Base-by-base conservation (phyloP, 2,888 invertebrate species). In the Drosophila neotestacea region DNA sequence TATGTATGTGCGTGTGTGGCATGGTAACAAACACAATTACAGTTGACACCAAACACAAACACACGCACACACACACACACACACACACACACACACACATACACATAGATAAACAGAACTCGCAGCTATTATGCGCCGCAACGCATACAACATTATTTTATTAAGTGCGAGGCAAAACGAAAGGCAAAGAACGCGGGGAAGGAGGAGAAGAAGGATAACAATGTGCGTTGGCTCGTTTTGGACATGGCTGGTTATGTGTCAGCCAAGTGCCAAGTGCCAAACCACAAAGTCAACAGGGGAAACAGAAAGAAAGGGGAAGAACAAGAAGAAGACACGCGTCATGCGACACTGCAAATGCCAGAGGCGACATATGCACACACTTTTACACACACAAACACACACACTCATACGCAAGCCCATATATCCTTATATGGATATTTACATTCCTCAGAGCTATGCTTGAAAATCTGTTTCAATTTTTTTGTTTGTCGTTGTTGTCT, bases 101-200 rank as follows among this genome's bases (percentile, higher is more conserved):
- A 44, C 55, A 41, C 42, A 39, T 32, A 56, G 32, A 52, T 22
- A 56, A 63, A 58, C 71, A 58, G 30, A 55, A 61, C 50, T 61
- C 44, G 41, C 62, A 60, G 47, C 64, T 71, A 74, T 77, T 82
- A 82, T 85, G 81, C 76, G 73, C 71, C 77, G 68, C 80, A 79
- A 63, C 78, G 78, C 71, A 77, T 83, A 72, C 80, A 84, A 80
- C 83, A 79, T 85, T 83, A 83, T 83, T 79, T 79, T 87, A 87
- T 83, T 81, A 84, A 87, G 87, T 85, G 85, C 74, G 70, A 66
- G 59, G 55, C 48, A 52, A 16, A 22, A 50, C 30, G 32, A 39
- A 46, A 16, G 11, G 7, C 34, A 6, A 44, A 48, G 32, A 5
- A 27, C 22, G 11, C 10, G 32, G 7, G n/a, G 34, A 38, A 51